Evolutionary conservation across 1,140 invertebrate genomes (phyloP).

Genomic region (Condylostylus longicornis): DNA sequence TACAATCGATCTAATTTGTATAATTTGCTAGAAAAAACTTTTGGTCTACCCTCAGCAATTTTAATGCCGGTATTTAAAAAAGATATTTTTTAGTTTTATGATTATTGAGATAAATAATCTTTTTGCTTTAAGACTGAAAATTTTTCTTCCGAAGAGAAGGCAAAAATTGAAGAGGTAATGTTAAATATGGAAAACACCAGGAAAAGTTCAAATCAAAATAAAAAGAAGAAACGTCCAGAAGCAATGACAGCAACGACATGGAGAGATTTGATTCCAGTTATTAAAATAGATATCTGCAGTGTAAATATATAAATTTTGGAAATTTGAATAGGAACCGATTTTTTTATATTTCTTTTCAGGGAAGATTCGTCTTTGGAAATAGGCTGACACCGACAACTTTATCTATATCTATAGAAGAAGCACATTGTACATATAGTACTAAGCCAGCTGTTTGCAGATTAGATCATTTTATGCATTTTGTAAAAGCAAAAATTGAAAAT

Average conservation of each 20-base stretch:
- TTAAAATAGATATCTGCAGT: slow-evolving; percentile 83
- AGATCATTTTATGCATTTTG: slow-evolving; percentile 92
- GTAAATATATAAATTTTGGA: slow-evolving; percentile 33
- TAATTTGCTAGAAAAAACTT: slow-evolving; percentile 72
- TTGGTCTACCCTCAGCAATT: slow-evolving; percentile 67
- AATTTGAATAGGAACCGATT: background rate
- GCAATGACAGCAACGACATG: slow-evolving; percentile 71
- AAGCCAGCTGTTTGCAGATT: slow-evolving; percentile 83
- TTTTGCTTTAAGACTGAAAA: slow-evolving; percentile 10
- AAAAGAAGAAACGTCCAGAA: slow-evolving; percentile 49
- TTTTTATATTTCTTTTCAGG: slow-evolving; percentile 39
- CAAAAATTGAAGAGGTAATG: slow-evolving; percentile 36
- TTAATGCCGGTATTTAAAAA: slow-evolving; percentile 37
- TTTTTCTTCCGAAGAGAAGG: slow-evolving; percentile 21
- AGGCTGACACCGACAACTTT: slow-evolving; percentile 83
- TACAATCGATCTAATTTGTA: slow-evolving; percentile 89
- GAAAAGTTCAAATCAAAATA: slow-evolving; percentile 31
- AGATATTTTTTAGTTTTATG: background rate
- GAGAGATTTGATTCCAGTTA: slow-evolving; percentile 92
- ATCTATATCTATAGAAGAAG: slow-evolving; percentile 85
- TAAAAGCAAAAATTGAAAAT: slow-evolving; percentile 89
- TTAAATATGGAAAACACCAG: slow-evolving; percentile 45
- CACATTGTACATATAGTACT: slow-evolving; percentile 88
- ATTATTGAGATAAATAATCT: background rate
- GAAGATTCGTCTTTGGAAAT: slow-evolving; percentile 93